phyloP scores from a whole-genome alignment of 2,888 invertebrate species.

The Netelia virgata region DNA sequence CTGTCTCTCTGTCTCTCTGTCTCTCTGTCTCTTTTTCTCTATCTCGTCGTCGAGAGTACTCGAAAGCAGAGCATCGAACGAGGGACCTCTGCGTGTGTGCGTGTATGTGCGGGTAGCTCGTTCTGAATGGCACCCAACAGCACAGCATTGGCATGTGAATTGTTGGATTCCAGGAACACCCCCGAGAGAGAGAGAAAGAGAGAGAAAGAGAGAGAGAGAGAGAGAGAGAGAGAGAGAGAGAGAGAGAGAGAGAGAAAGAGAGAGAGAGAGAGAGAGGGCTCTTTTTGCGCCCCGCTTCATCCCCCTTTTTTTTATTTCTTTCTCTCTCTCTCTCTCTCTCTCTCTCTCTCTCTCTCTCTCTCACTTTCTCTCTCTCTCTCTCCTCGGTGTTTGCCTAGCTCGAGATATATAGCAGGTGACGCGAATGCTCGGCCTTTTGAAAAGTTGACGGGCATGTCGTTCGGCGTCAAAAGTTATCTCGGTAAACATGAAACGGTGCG shows the following conservation, averaged over 20 bases:
- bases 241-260: too few relatives aligned
- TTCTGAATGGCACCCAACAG: neutral
- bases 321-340: slow-evolving; percentile 34
- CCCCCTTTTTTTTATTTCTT: slow-evolving; percentile 17
- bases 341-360: slow-evolving; percentile 12
- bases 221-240: too few relatives aligned
- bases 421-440: slow-evolving; percentile 3
- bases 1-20: slow-evolving; percentile 17
- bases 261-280: neutral
- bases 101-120: slow-evolving; percentile 7
- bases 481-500: neutral
- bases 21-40: slow-evolving; percentile 21
- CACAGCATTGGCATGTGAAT: slow-evolving; percentile 31
- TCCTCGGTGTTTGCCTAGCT: neutral
- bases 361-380: slow-evolving; percentile 20
- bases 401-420: neutral
- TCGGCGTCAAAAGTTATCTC: slow-evolving; percentile 7
- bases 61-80: slow-evolving; percentile 53
- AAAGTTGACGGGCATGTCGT: neutral
- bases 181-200: neutral
- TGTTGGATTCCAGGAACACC: slow-evolving; percentile 43
- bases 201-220: too few relatives aligned
- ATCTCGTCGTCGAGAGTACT: slow-evolving; percentile 47
- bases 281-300: slow-evolving; percentile 35
- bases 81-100: slow-evolving; percentile 20